phyloP scores from a whole-genome alignment of 2,888 invertebrate species.

The Perizoma affinitatum region DNA sequence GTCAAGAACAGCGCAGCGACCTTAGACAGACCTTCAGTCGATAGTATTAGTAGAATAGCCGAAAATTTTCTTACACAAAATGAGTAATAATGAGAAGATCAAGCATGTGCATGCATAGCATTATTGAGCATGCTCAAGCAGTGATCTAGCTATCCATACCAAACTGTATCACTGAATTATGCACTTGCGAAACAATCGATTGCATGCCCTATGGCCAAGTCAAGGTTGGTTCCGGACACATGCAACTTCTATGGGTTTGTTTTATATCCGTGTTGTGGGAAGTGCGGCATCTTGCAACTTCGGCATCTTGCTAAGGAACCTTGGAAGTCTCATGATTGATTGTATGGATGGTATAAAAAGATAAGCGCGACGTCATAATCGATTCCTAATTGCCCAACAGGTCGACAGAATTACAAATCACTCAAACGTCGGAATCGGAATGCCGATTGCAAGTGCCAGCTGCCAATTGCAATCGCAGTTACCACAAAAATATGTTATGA shows the following conservation, averaged over 20 bases:
- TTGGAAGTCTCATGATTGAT: conserved; percentile 17
- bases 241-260: conserved; percentile 34
- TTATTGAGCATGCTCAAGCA: too few relatives aligned
- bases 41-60: too few relatives aligned
- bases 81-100: too few relatives aligned
- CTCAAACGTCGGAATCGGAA: conserved; percentile 29
- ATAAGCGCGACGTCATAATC: conserved; percentile 26
- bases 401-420: conserved; percentile 33
- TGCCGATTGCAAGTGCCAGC: conserved; percentile 30
- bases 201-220: conserved; percentile 47
- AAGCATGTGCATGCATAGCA: too few relatives aligned
- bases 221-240: conserved; percentile 36
- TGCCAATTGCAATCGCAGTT: conserved; percentile 32
- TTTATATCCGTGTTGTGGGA: conserved; percentile 25
- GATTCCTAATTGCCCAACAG: conserved; percentile 33
- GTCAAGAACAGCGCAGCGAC: too few relatives aligned
- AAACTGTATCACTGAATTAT: conserved; percentile 45
- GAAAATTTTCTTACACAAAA: too few relatives aligned
- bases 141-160: conserved; percentile 7
- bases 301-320: conserved; percentile 11
- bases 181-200: conserved; percentile 55
- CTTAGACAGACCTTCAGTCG: too few relatives aligned
- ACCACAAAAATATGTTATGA: conserved; percentile 42
- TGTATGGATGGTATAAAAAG: conserved; percentile 27
- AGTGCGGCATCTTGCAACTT: conserved; percentile 25